phyloP scores from a whole-genome alignment of 1,140 invertebrate species.

The Ylistrum balloti region DNA sequence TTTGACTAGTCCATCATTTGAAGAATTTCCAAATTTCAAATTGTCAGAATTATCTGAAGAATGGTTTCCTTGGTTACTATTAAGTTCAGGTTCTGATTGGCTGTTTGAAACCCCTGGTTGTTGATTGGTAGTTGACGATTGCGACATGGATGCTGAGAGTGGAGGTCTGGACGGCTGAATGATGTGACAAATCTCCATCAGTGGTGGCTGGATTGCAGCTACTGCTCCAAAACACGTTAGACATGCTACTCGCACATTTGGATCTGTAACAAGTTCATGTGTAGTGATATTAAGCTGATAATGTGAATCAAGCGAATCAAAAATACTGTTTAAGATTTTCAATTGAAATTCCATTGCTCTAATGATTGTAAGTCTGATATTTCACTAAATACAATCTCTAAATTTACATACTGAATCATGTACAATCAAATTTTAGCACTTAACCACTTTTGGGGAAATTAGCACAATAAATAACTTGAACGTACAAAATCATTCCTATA shows the following conservation, averaged over 20 bases:
- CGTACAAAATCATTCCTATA: too few species aligned
- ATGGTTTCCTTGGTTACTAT: background rate
- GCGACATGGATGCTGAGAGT: background rate
- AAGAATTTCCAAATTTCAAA: background rate
- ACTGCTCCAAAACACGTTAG: constrained; percentile 90
- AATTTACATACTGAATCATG: too few species aligned
- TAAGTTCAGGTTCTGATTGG: constrained; percentile 35
- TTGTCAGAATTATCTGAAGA: background rate
- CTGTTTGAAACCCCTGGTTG: background rate
- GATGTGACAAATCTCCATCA: constrained; percentile 84
- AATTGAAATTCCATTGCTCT: too few species aligned
- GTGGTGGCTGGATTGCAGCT: constrained; percentile 86
- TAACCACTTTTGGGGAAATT: too few species aligned
- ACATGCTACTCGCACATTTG: constrained; percentile 89
- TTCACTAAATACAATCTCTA: too few species aligned
- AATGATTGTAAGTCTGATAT: too few species aligned
- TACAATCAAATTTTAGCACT: too few species aligned
- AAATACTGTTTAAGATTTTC: too few species aligned
- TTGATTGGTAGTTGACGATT: background rate
- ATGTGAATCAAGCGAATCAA: too few species aligned
- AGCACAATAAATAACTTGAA: too few species aligned
- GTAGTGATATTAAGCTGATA: too few species aligned
- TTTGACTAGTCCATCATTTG: background rate
- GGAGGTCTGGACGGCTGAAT: constrained; percentile 72
- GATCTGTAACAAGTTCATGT: too few species aligned